A percentile compares a stretch with the other conserved stretches of the same genome.
Evolutionary conservation across 2,797 vertebrate genomes (phyloP).

Genomic region (Chaunax sp.): DNA sequence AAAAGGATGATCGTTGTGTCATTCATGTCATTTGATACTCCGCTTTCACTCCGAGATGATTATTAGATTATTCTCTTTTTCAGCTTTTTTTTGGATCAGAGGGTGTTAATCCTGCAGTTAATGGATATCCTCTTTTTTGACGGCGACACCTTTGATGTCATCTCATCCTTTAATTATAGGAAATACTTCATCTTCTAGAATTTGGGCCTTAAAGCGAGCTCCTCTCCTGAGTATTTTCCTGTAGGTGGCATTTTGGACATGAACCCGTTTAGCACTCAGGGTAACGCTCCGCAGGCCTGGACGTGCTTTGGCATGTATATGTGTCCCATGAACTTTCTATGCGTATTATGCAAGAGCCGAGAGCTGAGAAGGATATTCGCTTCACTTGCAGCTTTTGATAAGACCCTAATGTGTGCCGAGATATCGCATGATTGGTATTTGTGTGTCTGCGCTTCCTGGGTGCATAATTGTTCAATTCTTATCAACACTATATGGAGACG

Average conservation of each 20-base stretch:
- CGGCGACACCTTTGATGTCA: constrained; percentile 64
- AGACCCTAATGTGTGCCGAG: constrained; percentile 26
- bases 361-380: constrained; percentile 50
- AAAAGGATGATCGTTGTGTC: constrained; percentile 17
- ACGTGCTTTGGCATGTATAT: constrained; percentile 62
- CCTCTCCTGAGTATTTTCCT: constrained; percentile 38
- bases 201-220: constrained; percentile 8
- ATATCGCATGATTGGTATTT: constrained; percentile 37
- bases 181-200: constrained; percentile 54
- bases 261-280: constrained; percentile 58
- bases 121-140: constrained; percentile 44
- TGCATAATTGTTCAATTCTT: constrained; percentile 18
- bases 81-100: not conserved
- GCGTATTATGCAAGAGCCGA: constrained; percentile 62
- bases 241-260: constrained; percentile 70
- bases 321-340: constrained; percentile 65
- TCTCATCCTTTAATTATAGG: constrained; percentile 72
- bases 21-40: constrained; percentile 11
- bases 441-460: constrained; percentile 4
- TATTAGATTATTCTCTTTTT: constrained; percentile 17
- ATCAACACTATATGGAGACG: constrained; percentile 12
- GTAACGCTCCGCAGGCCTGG: constrained; percentile 59
- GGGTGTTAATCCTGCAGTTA: constrained; percentile 23
- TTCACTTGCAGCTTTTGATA: constrained; percentile 38
- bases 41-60: constrained; percentile 8